Percentiles rank a stretch among this genome's conserved stretches.
Evolutionary conservation across 2,113 vertebrate species (phyloP).

Genomic region (Ammodramus savannarum): DNA sequence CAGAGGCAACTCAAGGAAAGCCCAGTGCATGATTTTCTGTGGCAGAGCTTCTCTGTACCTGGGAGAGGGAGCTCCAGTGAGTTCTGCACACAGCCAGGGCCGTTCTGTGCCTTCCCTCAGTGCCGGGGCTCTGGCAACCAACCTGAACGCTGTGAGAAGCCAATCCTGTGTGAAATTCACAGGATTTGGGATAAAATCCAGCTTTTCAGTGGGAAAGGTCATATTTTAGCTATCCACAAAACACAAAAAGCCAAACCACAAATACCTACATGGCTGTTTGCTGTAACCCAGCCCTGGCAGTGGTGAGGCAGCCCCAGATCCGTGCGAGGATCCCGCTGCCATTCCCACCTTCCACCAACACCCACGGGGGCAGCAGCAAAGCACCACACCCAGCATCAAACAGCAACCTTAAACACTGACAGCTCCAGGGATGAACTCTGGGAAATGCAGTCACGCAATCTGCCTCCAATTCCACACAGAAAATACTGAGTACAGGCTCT

Average conservation of each 20-base stretch:
- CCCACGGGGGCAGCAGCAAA: background rate
- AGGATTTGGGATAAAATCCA: background rate
- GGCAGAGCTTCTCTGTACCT: background rate
- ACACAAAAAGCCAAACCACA: background rate
- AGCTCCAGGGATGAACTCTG: background rate
- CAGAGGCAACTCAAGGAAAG: background rate
- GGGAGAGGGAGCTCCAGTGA: background rate
- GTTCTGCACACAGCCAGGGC: background rate
- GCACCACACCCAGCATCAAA: background rate
- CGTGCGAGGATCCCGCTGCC: background rate
- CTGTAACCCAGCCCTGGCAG: background rate
- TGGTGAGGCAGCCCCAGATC: background rate
- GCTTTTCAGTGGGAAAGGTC: background rate
- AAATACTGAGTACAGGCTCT: rapidly evolving
- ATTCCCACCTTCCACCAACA: background rate
- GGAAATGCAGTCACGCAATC: background rate
- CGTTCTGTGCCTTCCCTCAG: background rate
- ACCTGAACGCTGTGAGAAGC: background rate
- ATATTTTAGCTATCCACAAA: background rate
- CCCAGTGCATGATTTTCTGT: background rate
- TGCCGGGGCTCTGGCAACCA: background rate
- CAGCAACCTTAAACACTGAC: background rate
- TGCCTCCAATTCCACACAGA: background rate
- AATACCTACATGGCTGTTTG: background rate
- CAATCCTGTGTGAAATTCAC: background rate